These are phyloP conservation scores for Alloscopus bannaensis DNA, from an alignment of 2,888 invertebrate species.

Conservation along the genomic window DNA sequence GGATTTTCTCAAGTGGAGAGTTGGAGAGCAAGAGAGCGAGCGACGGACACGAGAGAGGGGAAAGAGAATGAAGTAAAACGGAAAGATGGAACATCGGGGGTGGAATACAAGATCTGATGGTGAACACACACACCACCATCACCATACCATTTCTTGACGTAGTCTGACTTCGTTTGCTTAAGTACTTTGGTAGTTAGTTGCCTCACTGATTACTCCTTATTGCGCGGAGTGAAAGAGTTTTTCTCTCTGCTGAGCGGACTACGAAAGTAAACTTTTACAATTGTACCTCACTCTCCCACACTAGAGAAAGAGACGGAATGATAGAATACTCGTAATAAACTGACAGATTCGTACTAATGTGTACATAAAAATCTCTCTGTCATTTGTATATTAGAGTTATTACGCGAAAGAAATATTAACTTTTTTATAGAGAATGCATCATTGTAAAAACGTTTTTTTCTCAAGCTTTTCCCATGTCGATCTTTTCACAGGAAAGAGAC, in stretches of 20 bases:
- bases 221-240: slow-evolving; percentile 41
- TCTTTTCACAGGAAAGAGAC: slow-evolving; percentile 44
- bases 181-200: slow-evolving; percentile 48
- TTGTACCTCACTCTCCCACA: no score
- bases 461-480: slow-evolving; percentile 64
- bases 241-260: no score
- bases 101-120: slow-evolving; percentile 24
- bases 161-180: slow-evolving; percentile 5
- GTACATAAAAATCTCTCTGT: no score
- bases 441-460: no score
- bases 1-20: slow-evolving; percentile 15
- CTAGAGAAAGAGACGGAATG: slow-evolving; percentile 10
- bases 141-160: background rate
- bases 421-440: no score
- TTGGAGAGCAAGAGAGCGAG: slow-evolving; percentile 20
- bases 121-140: background rate
- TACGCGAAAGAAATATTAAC: no score
- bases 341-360: background rate
- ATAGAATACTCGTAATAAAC: slow-evolving; percentile 16
- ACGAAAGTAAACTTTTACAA: slow-evolving; percentile 45
- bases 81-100: slow-evolving; percentile 61
- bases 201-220: slow-evolving; percentile 52
- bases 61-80: slow-evolving; percentile 49
- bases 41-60: slow-evolving; percentile 36
- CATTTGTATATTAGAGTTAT: slow-evolving; percentile 14